These are phyloP conservation scores for Natator depressus DNA, from an alignment of 2,113 vertebrate genomes.

Conservation along the genomic window DNA sequence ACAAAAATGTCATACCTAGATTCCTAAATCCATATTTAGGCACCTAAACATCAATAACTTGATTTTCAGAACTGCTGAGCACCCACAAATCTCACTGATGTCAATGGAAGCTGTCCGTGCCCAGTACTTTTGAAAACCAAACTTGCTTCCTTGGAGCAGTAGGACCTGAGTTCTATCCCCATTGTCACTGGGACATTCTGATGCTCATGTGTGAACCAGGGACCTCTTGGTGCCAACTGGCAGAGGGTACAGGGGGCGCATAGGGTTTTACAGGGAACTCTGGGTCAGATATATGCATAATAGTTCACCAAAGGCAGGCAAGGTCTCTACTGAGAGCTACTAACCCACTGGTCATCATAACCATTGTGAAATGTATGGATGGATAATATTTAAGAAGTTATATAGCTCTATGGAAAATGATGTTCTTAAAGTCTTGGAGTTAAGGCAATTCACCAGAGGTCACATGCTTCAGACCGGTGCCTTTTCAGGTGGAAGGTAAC, in stretches of 20 bases:
- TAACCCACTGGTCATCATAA: too few species aligned
- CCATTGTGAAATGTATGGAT: not conserved
- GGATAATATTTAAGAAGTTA: not conserved
- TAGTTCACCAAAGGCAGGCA: not conserved
- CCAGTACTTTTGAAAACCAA: not conserved
- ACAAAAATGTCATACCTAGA: not conserved
- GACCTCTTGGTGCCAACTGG: not conserved
- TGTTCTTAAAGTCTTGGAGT: not conserved
- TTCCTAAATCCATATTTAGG: not conserved
- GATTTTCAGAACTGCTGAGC: slow-evolving; percentile 8
- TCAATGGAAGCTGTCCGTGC: not conserved
- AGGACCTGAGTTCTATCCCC: not conserved
- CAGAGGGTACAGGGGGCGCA: not conserved
- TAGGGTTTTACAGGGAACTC: not conserved
- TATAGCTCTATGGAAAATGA: not conserved
- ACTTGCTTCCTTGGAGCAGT: not conserved
- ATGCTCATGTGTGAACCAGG: not conserved
- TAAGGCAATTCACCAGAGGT: not conserved
- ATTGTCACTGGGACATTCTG: not conserved
- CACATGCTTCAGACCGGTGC: too few species aligned
- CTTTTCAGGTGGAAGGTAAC: not conserved
- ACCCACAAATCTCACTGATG: not conserved
- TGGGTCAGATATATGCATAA: not conserved
- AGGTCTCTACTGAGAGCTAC: not conserved
- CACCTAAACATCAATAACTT: not conserved